phyloP scores from a whole-genome alignment of 2,888 invertebrate genomes.

The Saturnia pavonia region DNA sequence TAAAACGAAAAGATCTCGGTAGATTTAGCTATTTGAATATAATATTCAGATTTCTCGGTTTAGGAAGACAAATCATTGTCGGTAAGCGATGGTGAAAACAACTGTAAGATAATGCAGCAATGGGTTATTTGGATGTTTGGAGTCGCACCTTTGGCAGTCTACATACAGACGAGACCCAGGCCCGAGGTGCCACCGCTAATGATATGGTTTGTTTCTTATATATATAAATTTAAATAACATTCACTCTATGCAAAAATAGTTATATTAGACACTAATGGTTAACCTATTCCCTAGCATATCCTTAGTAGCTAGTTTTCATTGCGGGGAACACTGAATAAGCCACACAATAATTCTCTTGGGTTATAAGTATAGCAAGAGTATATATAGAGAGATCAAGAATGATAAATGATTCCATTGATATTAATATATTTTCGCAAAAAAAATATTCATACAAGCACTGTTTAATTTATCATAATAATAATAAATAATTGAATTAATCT shows the following conservation, averaged over 20 bases:
- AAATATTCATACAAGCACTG: no score
- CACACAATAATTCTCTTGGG: neutral
- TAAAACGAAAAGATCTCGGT: no score
- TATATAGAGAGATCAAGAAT: no score
- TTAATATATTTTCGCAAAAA: no score
- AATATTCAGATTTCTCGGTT: slow-evolving; percentile 14
- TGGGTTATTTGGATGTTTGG: slow-evolving; percentile 67
- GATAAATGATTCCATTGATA: no score
- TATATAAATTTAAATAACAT: neutral
- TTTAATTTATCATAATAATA: no score
- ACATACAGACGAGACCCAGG: slow-evolving; percentile 59
- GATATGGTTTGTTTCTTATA: slow-evolving; percentile 58
- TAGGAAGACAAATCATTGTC: slow-evolving; percentile 36
- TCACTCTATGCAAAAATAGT: neutral
- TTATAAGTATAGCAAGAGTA: no score
- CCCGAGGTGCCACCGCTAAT: slow-evolving; percentile 60
- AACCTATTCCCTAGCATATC: no score
- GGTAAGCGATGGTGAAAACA: slow-evolving; percentile 42
- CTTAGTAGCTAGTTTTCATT: no score
- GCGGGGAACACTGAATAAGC: neutral
- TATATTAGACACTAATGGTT: neutral
- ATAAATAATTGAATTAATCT: no score
- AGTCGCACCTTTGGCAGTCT: slow-evolving; percentile 54
- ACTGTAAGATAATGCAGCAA: slow-evolving; percentile 58
- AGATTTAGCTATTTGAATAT: neutral